A percentile compares a stretch with the other conserved stretches of the same genome.
These are phyloP conservation scores for Somateria mollissima DNA, from an alignment of 2,797 vertebrate genomes.

Conservation along the genomic window DNA sequence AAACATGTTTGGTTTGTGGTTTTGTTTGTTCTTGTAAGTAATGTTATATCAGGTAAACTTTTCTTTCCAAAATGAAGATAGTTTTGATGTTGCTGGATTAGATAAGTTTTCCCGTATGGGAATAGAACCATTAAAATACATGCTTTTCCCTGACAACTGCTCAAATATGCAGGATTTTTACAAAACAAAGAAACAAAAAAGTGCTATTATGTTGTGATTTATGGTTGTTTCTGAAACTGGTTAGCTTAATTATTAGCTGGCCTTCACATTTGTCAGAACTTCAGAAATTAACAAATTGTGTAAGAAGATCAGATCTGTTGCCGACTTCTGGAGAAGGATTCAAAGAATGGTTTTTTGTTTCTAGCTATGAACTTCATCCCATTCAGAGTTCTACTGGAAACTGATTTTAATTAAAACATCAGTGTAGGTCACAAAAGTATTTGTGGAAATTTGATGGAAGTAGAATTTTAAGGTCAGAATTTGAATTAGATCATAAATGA, in stretches of 20 bases:
- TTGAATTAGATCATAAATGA: slow-evolving; percentile 24
- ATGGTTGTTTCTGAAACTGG: not conserved
- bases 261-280: not conserved
- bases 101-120: not conserved
- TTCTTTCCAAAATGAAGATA: not conserved
- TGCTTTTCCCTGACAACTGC: not conserved
- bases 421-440: not conserved
- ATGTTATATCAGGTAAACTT: not conserved
- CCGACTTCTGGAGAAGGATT: not conserved
- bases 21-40: not conserved
- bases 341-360: slow-evolving; percentile 20
- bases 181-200: not conserved
- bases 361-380: not conserved
- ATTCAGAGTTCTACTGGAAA: not conserved
- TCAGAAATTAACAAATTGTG: not conserved
- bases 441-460: not conserved
- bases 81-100: not conserved
- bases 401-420: slow-evolving; percentile 32
- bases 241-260: not conserved
- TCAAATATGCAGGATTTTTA: not conserved
- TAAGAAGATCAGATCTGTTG: slow-evolving; percentile 5
- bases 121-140: accelerated
- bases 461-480: slow-evolving; percentile 37
- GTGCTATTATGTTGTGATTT: not conserved
- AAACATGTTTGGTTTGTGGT: not conserved